Evolutionary conservation across 2,113 vertebrate genomes (phyloP).

Genomic region (Heliornis fulica): DNA sequence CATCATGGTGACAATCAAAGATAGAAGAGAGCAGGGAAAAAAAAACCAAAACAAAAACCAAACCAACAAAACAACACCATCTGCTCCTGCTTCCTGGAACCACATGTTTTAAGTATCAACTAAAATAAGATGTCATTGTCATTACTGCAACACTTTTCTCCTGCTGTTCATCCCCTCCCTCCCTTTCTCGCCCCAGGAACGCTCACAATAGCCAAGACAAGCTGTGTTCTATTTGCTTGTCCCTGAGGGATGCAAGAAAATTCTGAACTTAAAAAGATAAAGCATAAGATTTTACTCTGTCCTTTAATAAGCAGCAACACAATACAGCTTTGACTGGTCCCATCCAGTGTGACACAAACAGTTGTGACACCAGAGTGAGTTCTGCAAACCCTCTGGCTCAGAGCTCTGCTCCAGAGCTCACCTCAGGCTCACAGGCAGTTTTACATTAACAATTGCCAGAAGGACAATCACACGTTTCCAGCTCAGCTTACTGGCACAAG

Average conservation of each 20-base stretch:
- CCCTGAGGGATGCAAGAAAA: background rate
- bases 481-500: background rate
- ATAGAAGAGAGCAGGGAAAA: background rate
- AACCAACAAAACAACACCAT: background rate
- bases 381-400: background rate
- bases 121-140: background rate
- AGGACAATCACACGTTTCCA: background rate
- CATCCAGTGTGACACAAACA: background rate
- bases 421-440: background rate
- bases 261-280: background rate
- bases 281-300: background rate
- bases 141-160: background rate
- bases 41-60: background rate
- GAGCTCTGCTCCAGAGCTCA: background rate
- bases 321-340: background rate
- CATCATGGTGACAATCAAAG: background rate
- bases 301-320: background rate
- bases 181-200: background rate
- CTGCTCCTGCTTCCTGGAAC: conserved; percentile 4
- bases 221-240: background rate
- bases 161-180: background rate
- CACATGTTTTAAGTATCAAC: background rate
- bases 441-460: background rate
- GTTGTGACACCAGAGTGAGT: background rate
- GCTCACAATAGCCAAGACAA: background rate